Evolutionary conservation across 2,888 invertebrate species (phyloP).

Genomic region (Philonicus albiceps): DNA sequence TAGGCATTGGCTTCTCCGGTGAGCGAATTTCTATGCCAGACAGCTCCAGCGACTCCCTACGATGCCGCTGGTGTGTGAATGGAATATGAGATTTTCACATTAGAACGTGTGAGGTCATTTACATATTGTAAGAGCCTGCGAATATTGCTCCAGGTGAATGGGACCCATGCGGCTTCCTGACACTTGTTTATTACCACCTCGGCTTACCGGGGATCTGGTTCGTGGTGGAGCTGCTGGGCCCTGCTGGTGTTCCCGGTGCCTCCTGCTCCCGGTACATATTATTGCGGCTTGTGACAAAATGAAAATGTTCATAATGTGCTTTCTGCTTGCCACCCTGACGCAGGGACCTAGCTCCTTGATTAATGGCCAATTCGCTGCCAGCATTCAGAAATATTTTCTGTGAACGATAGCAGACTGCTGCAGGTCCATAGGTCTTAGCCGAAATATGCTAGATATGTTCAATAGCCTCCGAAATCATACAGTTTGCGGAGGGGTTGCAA

Average conservation of each 20-base stretch:
- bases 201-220: not conserved
- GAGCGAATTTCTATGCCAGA: slow-evolving; percentile 38
- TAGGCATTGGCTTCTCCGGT: not conserved
- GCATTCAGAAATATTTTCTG: not conserved
- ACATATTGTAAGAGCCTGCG: slow-evolving; percentile 41
- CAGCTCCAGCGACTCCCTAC: slow-evolving; percentile 27
- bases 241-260: not conserved
- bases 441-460: not conserved
- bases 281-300: slow-evolving; percentile 27
- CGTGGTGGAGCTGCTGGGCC: not conserved
- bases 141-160: slow-evolving; percentile 42
- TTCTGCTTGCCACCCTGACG: not conserved
- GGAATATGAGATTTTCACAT: slow-evolving; percentile 42
- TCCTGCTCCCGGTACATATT: slow-evolving; percentile 17
- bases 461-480: not conserved
- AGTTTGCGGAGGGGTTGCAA: not conserved
- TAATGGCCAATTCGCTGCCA: not conserved
- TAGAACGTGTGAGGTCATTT: slow-evolving; percentile 40
- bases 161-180: slow-evolving; percentile 37
- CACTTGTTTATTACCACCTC: slow-evolving; percentile 37
- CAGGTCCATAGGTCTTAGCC: not conserved
- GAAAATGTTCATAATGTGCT: slow-evolving; percentile 35
- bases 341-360: not conserved
- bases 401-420: not conserved
- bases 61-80: slow-evolving; percentile 23